A percentile compares a stretch with the other conserved stretches of the same genome.
phyloP scores from a whole-genome alignment of 2,113 vertebrate genomes.

The Anser brachyrhynchus region DNA sequence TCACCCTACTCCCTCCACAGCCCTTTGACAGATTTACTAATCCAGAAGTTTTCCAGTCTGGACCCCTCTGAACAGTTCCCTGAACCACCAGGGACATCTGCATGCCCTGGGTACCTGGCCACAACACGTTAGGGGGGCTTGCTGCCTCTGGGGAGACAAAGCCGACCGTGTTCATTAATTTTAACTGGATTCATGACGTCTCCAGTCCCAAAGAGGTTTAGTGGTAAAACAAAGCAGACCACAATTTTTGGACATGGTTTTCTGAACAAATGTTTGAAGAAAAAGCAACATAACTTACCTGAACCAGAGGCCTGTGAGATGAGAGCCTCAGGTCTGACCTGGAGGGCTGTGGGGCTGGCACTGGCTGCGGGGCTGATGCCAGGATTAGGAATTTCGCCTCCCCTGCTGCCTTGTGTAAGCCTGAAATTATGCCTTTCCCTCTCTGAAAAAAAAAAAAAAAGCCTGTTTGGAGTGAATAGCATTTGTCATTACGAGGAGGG shows the following conservation, averaged over 20 bases:
- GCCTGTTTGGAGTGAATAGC: neutral
- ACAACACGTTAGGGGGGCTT: neutral
- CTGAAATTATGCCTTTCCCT: neutral
- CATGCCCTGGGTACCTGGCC: neutral
- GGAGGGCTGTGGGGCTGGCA: rapidly evolving
- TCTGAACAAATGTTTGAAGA: neutral
- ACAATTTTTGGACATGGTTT: neutral
- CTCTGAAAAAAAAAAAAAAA: neutral
- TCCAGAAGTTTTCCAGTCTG: neutral
- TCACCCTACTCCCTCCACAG: neutral
- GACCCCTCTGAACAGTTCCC: rapidly evolving
- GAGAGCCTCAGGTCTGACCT: neutral
- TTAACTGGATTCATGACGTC: neutral
- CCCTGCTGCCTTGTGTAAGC: neutral
- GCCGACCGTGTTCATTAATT: rapidly evolving
- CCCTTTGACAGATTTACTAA: neutral
- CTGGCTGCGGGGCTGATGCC: neutral
- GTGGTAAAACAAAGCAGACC: neutral
- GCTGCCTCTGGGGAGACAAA: neutral
- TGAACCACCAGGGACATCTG: neutral
- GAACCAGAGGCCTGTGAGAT: neutral
- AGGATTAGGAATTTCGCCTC: neutral
- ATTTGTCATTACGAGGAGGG: neutral
- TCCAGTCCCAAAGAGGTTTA: neutral
- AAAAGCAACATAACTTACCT: neutral